A percentile compares a stretch with the other conserved stretches of the same genome.
Conservation (phyloP, 2,797 vertebrate genomes). For the Parotocinclus haroldoi region DNA sequence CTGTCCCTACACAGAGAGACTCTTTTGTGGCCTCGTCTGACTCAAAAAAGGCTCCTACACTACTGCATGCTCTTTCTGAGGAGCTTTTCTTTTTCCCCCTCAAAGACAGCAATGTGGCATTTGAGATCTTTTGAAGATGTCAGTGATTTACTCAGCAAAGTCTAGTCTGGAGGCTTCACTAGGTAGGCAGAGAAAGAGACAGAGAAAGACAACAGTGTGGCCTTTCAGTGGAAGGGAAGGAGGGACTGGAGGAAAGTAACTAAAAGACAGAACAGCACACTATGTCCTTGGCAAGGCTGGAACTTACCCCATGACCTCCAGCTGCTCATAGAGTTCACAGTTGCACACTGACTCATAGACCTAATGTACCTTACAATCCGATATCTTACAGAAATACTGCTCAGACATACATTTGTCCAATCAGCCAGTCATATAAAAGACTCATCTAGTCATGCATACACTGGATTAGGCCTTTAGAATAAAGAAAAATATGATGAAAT, state of each 20-base stretch:
- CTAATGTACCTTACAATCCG: too few species aligned
- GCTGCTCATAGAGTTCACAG: constrained; percentile 37
- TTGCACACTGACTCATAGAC: constrained; percentile 18
- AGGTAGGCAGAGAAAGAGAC: constrained; percentile 9
- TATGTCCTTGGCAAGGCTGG: constrained; percentile 62
- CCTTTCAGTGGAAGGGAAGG: constrained; percentile 56
- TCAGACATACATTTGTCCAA: too few species aligned
- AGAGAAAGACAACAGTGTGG: constrained; percentile 59
- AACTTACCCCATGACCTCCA: constrained; percentile 49
- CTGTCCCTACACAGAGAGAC: constrained; percentile 53
- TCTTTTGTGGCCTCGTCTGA: constrained; percentile 64
- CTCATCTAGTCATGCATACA: too few species aligned
- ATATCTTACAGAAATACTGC: too few species aligned
- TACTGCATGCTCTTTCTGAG: constrained; percentile 42
- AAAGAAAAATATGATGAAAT: too few species aligned
- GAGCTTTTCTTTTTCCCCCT: constrained; percentile 47
- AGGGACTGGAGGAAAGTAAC: constrained; percentile 46
- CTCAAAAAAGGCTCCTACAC: constrained; percentile 53
- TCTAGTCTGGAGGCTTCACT: constrained; percentile 23
- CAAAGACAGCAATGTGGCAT: constrained; percentile 52
- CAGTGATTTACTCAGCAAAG: constrained; percentile 18
- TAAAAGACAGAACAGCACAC: constrained; percentile 57
- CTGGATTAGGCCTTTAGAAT: too few species aligned
- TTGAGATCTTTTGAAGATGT: constrained; percentile 51
- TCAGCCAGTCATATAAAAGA: too few species aligned